Base-by-base conservation (phyloP, 2,113 vertebrate genomes). In the Albula goreensis region DNA sequence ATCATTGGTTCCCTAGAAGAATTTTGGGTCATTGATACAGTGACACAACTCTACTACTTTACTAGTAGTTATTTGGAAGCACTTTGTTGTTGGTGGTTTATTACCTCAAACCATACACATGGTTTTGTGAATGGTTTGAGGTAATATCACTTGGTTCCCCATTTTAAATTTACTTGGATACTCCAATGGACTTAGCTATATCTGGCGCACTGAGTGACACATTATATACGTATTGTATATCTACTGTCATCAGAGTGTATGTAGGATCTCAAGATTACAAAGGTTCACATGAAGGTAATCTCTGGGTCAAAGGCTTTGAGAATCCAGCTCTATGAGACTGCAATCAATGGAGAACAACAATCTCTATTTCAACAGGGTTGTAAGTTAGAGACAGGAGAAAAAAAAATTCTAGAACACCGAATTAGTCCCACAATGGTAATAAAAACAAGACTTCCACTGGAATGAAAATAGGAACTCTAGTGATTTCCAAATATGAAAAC, bases 401-500 rank as follows among this genome's bases (percentile, higher is more conserved):
- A 88, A 90, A 88, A 88, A 12, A 66, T 5, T 66, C 5, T 13
- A 77, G 49, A 66, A 85, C 80, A 80, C 9, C 74, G 83, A 92
- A 90, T 87, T 78, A 89, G 87, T 80, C 88, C 78, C 86, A 90
- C 88, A 90, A 89, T 89, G 86, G 88, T 66, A 89, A 91, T 91
- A 88, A 91, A 92, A 89, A 89, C 51, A 80, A 91, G 81, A 84
- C 90, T 89, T 91, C 87, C 90, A 89, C 89, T 82, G 83, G 92
- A 92, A 91, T 92, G 90, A 93, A 93, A 91, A 88, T 89, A 90
- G 90, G 90, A 91, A 89, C 88, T 87, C 25, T 4, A 74, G 87
- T 88, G 90, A 93, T 92, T 93, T 93, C 90, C 88, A 93, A 91
- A 94, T 93, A 92, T 89, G 51, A 90, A 93, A 93, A 91, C 90